Evolutionary conservation across 2,888 invertebrate genomes (phyloP), one percentile per base, ranked within the genome.

Genomic region (Argyresthia goedartella): DNA sequence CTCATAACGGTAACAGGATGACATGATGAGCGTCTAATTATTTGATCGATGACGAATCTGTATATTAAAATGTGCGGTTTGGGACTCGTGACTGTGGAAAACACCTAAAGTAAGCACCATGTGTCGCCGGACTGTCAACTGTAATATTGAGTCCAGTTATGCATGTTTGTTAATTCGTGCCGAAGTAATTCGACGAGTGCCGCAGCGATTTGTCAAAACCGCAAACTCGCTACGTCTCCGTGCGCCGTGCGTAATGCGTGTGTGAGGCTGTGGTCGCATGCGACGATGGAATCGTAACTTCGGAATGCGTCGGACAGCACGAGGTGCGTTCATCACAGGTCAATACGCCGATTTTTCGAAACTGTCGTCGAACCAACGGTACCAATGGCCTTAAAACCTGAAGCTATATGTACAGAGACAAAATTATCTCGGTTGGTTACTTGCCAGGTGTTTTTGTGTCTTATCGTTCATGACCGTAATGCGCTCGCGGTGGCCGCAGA

Each of bases 1-100:
- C 63, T 68, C 60, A 62, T 73, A 73, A 76, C 76, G 76, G 79
- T 77, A 73, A 67, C 72, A 69, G 65, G 62, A 67, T 74, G 73
- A 71, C 72, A 66, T 68, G 67, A 65, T 64, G 61, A 66, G 67
- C 65, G 69, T 25, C 63, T 66, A 64, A 64, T 66, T 25, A 44
- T 42, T 43, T 41, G 34, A 43, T 43, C 50, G 50, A 42, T 34
- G 50, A 42, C 44, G 50, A 11, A 41, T 11, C 25, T 25, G 3
- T 25, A 25, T 25, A 6, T 25, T 25, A 2, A 25, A 25, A 25
- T 39, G 39, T n/a, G 39, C 39, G 39, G 39, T n/a, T n/a, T n/a
- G 39, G 39, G 10, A 9, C 39, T 39, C 39, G 39, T n/a, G 48
- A 48, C 11, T 16, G 4, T 13, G n/a, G 4, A 46, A 25, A 25